These are phyloP conservation scores for Pogonus chalceus DNA, from an alignment of 1,140 invertebrate species.

Conservation along the genomic window DNA sequence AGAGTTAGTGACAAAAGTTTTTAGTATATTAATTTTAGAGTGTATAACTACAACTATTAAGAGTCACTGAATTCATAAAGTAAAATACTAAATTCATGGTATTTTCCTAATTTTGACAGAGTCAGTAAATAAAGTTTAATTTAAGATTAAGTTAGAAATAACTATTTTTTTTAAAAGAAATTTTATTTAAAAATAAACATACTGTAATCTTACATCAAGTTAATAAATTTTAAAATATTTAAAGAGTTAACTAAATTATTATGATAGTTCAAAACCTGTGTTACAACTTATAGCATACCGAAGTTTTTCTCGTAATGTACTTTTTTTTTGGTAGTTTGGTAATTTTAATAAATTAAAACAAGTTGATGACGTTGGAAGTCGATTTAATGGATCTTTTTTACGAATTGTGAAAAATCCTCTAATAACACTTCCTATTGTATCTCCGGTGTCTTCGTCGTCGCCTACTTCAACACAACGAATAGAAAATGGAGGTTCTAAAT, in stretches of 20 bases:
- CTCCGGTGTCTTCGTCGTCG: constrained; percentile 96
- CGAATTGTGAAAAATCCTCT: constrained; percentile 96
- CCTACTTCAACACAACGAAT: constrained; percentile 98
- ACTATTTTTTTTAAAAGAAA: too few relatives aligned
- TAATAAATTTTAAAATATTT: too few relatives aligned
- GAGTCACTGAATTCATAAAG: too few relatives aligned
- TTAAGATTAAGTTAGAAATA: too few relatives aligned
- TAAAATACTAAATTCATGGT: too few relatives aligned
- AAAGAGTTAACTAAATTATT: constrained; percentile 31
- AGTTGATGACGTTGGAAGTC: constrained; percentile 95
- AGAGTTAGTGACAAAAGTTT: too few relatives aligned
- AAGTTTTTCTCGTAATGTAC: constrained; percentile 88
- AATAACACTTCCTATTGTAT: constrained; percentile 91
- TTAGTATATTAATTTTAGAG: too few relatives aligned
- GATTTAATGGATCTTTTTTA: constrained; percentile 89
- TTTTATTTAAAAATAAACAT: too few relatives aligned
- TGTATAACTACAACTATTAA: too few relatives aligned
- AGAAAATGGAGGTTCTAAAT: constrained; percentile 96
- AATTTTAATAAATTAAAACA: constrained; percentile 98
- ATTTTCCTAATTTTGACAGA: too few relatives aligned
- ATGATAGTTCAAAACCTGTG: constrained; percentile 96
- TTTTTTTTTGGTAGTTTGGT: constrained; percentile 97
- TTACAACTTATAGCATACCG: constrained; percentile 95
- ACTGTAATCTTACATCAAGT: too few relatives aligned
- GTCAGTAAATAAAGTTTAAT: too few relatives aligned